These are phyloP conservation scores for Acanthopagrus latus DNA, from an alignment of 2,797 vertebrate species.

Conservation along the genomic window DNA sequence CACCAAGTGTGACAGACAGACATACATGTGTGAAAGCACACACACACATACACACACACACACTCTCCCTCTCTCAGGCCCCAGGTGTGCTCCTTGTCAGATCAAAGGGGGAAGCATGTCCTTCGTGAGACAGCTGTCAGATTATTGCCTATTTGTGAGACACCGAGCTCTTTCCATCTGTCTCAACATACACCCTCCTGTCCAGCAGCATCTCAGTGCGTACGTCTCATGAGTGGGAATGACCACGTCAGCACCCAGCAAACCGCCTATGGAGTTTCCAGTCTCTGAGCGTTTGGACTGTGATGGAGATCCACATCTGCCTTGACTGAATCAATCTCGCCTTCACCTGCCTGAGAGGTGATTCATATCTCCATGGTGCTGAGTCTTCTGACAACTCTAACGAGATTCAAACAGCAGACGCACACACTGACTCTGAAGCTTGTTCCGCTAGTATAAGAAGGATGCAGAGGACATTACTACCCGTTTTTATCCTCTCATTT, in stretches of 20 bases:
- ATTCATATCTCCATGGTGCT: constrained; percentile 30
- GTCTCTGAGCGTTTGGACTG: neutral
- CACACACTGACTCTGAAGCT: constrained; percentile 13
- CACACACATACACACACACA: neutral
- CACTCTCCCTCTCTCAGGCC: neutral
- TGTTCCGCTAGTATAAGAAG: neutral
- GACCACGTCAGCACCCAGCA: constrained; percentile 2
- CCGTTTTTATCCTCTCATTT: neutral
- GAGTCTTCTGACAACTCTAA: constrained; percentile 36
- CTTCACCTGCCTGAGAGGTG: constrained; percentile 47
- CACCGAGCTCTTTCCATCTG: constrained; percentile 36
- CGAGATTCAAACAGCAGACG: neutral
- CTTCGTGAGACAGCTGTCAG: constrained; percentile 44
- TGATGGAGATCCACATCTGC: constrained; percentile 28
- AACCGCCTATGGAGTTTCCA: neutral
- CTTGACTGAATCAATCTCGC: constrained; percentile 29
- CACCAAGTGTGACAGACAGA: neutral
- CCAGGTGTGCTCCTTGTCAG: constrained; percentile 51
- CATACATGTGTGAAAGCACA: neutral
- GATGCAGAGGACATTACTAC: neutral
- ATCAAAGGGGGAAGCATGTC: constrained; percentile 21
- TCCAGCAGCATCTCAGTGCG: constrained; percentile 24
- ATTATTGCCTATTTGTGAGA: constrained; percentile 31
- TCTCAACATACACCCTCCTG: constrained; percentile 23
- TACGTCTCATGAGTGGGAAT: neutral